Base-by-base conservation (phyloP, 2,797 vertebrate genomes). In the Petrocephalus schoutedeni region DNA sequence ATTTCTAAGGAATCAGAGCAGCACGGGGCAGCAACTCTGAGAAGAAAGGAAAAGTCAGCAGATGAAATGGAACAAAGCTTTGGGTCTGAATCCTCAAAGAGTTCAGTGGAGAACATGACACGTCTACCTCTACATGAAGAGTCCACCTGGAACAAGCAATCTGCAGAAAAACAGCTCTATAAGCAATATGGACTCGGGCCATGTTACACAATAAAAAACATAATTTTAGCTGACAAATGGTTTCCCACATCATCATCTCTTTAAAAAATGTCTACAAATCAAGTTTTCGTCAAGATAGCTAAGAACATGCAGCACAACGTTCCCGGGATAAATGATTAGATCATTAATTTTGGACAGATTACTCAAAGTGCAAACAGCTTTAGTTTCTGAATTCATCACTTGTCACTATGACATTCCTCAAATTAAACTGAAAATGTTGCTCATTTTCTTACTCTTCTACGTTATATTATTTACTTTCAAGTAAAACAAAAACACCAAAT, bases 21-120 rank as follows among this genome's bases (percentile, higher is more conserved):
- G 45, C 45, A 87, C n/a, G 19, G 12, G 28, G 51, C 0, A 89
- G 86, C 77, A 28, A 83, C 77, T 54, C 32, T 28, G 86, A 9
- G 58, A 28, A 28, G 49, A 41, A 86, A 89, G 54, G 28, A 77
- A 58, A 67, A 56, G 53, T 89, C 74, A 51, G 83, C 74, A 89
- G 74, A 85, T 87, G 61, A 57, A 45, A 59, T 85, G 80, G 56
- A 87, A 89, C 86, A 89, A 88, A 87, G 80, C 32, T 74, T 87
- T 85, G 51, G 86, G 56, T 83, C 59, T 51, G 51, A 84, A 87
- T 57, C 86, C 86, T 85, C 77, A 89, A 89, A 87, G 61, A 89
- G 84, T 61, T 85, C 59, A 23, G 61, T 77, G 51, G 51, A 32
- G 64, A 83, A 85, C 87, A 89, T 74, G 51, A 85, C 53, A 61